Base-by-base conservation (phyloP, 2,113 vertebrate genomes). In the Elephas maximus region DNA sequence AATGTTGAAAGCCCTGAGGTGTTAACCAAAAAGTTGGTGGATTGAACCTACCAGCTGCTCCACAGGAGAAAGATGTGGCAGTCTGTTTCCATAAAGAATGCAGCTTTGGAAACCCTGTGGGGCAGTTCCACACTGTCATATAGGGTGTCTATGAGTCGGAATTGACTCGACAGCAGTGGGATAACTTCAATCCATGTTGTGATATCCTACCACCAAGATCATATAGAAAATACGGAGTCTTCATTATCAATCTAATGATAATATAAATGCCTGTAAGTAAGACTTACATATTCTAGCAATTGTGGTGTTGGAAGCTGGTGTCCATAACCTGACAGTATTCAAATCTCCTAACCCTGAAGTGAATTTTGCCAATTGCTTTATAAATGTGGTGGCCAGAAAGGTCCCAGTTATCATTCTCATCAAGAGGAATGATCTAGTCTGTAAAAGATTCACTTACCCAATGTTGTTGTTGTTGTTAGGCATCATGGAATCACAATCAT, bases 211-310 rank as follows among this genome's bases (percentile, higher is more conserved):
- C 8, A 71, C 6, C 15, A n/a, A 14, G 18, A 96, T 6, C 8
- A 67, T 60, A 57, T 1, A 45, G 2, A 60, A 8, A 90, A 37
- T 41, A 62, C 4, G 8, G 0, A 71, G 0, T 26, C 78, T 51
- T 15, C 17, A 20, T 67, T 79, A 48, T 51, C 14, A 63, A 26
- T 90, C 44, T 65, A 44, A 73, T 0, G 20, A 1, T 57, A 4
- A 65, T 44, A 8, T 87, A 63, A 88, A 44, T 71, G 57, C 14
- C 73, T 79, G 0, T 44, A 73, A 77, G 60, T 45, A 73, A 82
- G 1, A 2, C 26, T 0, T 84, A 5, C 2, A 1, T 51, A 8
- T n/a, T 11, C 6, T 67, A 80, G 21, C 4, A 62, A 11, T 84
- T 77, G 24, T 45, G 5, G 3, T 57, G 4, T 71, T 37, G 15